Evolutionary conservation across 2,888 invertebrate genomes (phyloP).

Genomic region (Holacanthella duospinosa): DNA sequence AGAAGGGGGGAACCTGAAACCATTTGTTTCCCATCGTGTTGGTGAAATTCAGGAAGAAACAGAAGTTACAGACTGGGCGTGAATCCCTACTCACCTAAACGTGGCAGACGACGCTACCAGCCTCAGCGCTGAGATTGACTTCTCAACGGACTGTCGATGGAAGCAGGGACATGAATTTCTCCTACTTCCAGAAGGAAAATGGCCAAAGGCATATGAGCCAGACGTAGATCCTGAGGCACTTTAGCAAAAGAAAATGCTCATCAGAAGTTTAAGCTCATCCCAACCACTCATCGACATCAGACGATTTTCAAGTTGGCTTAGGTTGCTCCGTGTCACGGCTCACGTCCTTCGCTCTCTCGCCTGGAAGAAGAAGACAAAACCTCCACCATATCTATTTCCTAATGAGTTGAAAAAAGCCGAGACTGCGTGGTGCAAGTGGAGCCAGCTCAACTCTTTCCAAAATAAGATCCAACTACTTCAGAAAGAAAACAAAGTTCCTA

Average conservation of each 20-base stretch:
- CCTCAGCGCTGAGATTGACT: neutral
- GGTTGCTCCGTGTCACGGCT: neutral
- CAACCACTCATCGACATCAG: neutral
- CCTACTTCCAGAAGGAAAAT: neutral
- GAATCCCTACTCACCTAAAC: constrained; percentile 28
- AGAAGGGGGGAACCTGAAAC: constrained; percentile 14
- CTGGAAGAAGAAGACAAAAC: neutral
- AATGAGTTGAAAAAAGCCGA: neutral
- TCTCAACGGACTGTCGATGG: constrained; percentile 20
- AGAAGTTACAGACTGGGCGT: constrained; percentile 17
- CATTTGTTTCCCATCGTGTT: constrained; percentile 25
- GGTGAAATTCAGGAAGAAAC: constrained; percentile 21
- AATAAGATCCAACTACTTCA: neutral
- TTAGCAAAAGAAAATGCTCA: too few relatives aligned
- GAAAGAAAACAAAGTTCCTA: neutral
- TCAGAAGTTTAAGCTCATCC: too few relatives aligned
- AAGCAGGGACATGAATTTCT: constrained; percentile 29
- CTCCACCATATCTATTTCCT: neutral
- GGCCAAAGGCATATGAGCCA: neutral
- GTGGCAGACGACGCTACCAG: constrained; percentile 32
- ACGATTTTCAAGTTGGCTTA: neutral
- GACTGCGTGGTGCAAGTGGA: neutral
- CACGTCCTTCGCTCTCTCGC: neutral
- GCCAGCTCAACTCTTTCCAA: neutral
- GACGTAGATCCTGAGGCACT: neutral